Conservation (phyloP, 2,113 vertebrate species). For the Sorex araneus region DNA sequence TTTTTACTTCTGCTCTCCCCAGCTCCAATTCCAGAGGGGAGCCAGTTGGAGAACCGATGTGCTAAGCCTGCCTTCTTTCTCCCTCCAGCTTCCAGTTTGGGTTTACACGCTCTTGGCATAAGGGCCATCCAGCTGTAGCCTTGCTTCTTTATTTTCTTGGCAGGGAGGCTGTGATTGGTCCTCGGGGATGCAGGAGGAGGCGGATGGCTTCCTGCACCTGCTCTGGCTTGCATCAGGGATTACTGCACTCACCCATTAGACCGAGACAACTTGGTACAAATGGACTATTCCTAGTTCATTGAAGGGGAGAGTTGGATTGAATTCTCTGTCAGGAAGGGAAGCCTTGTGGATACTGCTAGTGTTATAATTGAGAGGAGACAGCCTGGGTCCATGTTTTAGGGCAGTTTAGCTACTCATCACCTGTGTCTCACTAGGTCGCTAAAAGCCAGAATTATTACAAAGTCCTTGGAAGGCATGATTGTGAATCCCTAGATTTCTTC, state of each 20-base stretch:
- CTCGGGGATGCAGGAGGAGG: background rate
- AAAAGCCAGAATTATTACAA: background rate
- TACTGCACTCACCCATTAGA: background rate
- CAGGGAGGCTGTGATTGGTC: background rate
- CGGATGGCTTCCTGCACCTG: conserved; percentile 60
- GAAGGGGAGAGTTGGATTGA: background rate
- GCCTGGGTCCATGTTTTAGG: background rate
- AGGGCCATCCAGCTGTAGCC: background rate
- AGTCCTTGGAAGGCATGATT: background rate
- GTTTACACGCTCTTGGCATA: conserved; percentile 13
- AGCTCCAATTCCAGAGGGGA: background rate
- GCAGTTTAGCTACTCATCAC: background rate
- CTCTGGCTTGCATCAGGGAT: background rate
- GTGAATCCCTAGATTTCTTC: conserved; percentile 35
- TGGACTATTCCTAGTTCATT: conserved; percentile 3
- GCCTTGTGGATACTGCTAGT: background rate
- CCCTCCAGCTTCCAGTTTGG: conserved; percentile 51
- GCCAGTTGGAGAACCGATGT: background rate
- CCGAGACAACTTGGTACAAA: conserved; percentile 16
- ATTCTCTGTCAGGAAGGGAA: conserved; percentile 46
- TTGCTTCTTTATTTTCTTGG: background rate
- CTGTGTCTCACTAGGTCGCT: background rate
- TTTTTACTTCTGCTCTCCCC: background rate
- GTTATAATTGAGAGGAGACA: conserved; percentile 6
- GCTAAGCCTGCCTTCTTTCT: conserved; percentile 14